phyloP scores from a whole-genome alignment of 2,888 invertebrate species.

The Metopia argyrocephala region DNA sequence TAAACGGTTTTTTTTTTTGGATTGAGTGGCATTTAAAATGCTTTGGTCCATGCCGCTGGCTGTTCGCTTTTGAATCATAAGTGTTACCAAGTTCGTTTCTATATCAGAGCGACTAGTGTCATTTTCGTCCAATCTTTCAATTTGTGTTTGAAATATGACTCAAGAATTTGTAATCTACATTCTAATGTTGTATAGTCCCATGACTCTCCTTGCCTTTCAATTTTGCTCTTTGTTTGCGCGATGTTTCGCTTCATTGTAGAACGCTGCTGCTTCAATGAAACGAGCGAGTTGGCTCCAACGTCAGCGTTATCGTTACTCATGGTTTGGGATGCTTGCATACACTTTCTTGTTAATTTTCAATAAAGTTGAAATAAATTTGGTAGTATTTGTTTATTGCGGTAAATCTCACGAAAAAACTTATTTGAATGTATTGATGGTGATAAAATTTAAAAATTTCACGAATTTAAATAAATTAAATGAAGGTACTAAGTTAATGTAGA shows the following conservation, averaged over 20 bases:
- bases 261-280: constrained; percentile 37
- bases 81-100: constrained; percentile 18
- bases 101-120: constrained; percentile 24
- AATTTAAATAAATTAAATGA: too few relatives aligned
- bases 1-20: not conserved
- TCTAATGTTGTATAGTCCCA: constrained; percentile 35
- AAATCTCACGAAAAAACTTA: too few relatives aligned
- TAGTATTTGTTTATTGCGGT: too few relatives aligned
- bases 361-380: too few relatives aligned
- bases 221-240: constrained; percentile 3
- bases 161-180: constrained; percentile 50
- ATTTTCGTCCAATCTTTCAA: constrained; percentile 32
- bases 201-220: constrained; percentile 8
- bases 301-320: too few relatives aligned
- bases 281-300: too few relatives aligned
- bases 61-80: constrained; percentile 19
- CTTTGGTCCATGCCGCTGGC: constrained; percentile 13
- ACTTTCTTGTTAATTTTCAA: not conserved
- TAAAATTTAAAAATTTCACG: too few relatives aligned
- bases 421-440: too few relatives aligned
- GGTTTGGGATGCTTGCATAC: not conserved
- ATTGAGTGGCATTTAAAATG: constrained; percentile 26
- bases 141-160: constrained; percentile 44
- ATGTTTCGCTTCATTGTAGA: constrained; percentile 38
- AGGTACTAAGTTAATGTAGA: too few relatives aligned